phyloP scores from a whole-genome alignment of 2,797 vertebrate genomes.

The Sternarchorhynchus goeldii region DNA sequence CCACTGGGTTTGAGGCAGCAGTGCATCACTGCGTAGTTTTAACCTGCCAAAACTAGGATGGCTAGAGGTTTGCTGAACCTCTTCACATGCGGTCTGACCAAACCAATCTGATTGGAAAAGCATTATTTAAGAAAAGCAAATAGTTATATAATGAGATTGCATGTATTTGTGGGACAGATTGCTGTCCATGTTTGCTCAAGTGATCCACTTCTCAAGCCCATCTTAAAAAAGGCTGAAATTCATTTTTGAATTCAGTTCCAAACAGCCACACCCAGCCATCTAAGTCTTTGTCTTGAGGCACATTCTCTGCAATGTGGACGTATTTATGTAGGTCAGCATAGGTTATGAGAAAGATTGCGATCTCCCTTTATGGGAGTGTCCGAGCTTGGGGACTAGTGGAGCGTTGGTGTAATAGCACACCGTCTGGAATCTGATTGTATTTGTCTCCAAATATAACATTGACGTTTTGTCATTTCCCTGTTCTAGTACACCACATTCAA shows the following conservation, averaged over 20 bases:
- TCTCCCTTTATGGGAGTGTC: constrained; percentile 21
- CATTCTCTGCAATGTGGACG: constrained; percentile 8
- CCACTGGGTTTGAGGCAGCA: not conserved
- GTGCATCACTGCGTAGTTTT: no score
- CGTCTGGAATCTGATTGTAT: constrained; percentile 20
- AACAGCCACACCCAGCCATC: not conserved
- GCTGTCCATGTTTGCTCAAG: no score
- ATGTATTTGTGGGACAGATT: no score
- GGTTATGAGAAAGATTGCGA: constrained; percentile 35
- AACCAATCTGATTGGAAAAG: not conserved
- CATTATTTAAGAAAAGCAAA: not conserved
- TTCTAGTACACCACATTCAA: not conserved
- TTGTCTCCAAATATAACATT: not conserved
- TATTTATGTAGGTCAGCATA: constrained; percentile 9
- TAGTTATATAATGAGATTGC: not conserved
- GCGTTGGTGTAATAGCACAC: constrained; percentile 29
- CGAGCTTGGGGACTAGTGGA: constrained; percentile 13
- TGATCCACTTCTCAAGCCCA: not conserved
- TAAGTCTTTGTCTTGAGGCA: constrained; percentile 25
- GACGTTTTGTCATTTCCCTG: constrained; percentile 4
- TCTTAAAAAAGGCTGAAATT: not conserved
- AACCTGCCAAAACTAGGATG: no score
- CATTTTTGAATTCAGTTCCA: no score
- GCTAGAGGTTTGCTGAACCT: no score
- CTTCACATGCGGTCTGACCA: not conserved